Conservation (phyloP, 2,113 vertebrate species). For the Tragelaphus buxtoni region DNA sequence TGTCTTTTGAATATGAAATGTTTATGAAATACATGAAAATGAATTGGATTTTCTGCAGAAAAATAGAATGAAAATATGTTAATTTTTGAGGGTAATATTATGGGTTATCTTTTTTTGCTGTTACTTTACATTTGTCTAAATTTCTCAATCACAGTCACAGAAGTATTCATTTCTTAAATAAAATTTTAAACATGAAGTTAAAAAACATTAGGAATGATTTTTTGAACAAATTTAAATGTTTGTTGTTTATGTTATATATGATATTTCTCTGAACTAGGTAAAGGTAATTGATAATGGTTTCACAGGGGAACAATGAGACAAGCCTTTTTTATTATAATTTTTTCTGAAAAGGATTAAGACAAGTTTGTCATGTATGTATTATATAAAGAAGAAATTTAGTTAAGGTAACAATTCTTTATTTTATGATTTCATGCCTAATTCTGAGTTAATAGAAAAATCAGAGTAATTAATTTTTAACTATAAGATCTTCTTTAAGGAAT, state of each 20-base stretch:
- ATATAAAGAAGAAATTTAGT: not conserved
- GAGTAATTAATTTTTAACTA: not conserved
- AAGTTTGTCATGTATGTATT: not conserved
- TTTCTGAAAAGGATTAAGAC: not conserved
- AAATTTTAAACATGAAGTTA: not conserved
- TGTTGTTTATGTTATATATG: not conserved
- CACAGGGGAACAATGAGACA: not conserved
- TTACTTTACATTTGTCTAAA: not conserved
- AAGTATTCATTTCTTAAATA: not conserved
- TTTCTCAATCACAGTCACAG: not conserved
- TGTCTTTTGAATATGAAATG: not conserved
- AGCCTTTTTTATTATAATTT: not conserved
- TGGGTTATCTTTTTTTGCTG: not conserved
- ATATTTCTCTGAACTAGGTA: not conserved
- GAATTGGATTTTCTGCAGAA: not conserved
- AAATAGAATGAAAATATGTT: not conserved
- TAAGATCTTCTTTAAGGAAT: slow-evolving; percentile 9
- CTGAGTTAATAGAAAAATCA: slow-evolving; percentile 18
- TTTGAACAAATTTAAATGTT: not conserved
- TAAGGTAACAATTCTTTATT: not conserved
- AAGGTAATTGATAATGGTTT: not conserved
- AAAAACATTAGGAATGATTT: not conserved
- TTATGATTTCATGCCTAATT: not conserved
- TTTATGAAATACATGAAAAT: not conserved
- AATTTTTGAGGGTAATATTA: not conserved